Percentiles rank a stretch among this genome's conserved stretches.
These are phyloP conservation scores for Telmatochromis brachygnathus DNA, from an alignment of 2,113 vertebrate species.

Conservation along the genomic window DNA sequence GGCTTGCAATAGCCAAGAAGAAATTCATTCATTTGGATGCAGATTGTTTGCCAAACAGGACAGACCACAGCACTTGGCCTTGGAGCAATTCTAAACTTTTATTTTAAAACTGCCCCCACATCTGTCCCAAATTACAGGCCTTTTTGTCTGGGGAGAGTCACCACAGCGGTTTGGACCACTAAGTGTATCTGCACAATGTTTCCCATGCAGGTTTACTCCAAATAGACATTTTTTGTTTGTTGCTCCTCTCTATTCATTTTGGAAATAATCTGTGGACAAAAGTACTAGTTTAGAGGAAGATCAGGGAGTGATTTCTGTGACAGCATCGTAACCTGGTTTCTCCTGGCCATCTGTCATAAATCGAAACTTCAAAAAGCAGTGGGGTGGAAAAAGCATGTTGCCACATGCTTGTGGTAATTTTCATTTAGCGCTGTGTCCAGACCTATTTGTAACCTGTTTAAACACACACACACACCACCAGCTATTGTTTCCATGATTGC, in stretches of 20 bases:
- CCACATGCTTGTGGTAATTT: conserved; percentile 29
- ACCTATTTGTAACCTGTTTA: conserved; percentile 30
- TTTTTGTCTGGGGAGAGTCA: conserved; percentile 57
- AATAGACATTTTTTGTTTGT: conserved; percentile 37
- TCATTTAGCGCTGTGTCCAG: neutral
- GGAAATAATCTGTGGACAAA: neutral
- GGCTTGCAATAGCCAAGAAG: neutral
- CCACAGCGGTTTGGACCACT: conserved; percentile 55
- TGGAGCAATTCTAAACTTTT: conserved; percentile 48
- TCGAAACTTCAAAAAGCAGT: conserved; percentile 15
- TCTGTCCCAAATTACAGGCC: conserved; percentile 68
- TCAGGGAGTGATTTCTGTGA: conserved; percentile 15
- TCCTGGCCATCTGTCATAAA: conserved; percentile 10
- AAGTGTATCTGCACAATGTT: conserved; percentile 46
- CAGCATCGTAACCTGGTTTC: neutral
- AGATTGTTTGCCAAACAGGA: conserved; percentile 48
- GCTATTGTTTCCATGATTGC: conserved; percentile 11
- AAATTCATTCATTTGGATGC: conserved; percentile 31
- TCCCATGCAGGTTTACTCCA: conserved; percentile 59
- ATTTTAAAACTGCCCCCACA: conserved; percentile 64
- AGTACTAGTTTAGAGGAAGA: neutral
- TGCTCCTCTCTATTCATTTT: conserved; percentile 11
- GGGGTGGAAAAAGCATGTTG: conserved; percentile 3
- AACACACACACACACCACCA: neutral
- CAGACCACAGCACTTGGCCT: conserved; percentile 56